Evolutionary conservation across 2,888 invertebrate genomes (phyloP).

Genomic region (Micoletzkya japonica): DNA sequence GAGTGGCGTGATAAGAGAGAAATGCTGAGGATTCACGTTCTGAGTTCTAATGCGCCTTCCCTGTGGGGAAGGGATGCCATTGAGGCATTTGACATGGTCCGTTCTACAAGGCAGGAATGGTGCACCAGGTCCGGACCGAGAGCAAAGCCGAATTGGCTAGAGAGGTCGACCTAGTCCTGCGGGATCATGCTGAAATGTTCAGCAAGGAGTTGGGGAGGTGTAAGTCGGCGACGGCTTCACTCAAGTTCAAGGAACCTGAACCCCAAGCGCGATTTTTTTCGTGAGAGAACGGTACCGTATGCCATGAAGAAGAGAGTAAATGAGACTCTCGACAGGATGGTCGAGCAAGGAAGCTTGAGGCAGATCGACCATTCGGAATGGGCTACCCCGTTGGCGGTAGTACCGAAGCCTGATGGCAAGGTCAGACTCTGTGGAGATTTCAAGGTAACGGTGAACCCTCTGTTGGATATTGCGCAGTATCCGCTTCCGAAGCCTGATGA

Average conservation of each 20-base stretch:
- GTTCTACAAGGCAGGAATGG: conserved; percentile 12
- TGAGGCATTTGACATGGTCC: conserved; percentile 13
- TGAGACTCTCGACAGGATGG: conserved; percentile 9
- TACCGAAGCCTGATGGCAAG: conserved; percentile 13
- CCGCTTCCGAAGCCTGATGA: conserved; percentile 33
- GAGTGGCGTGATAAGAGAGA: neutral
- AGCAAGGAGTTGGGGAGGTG: conserved; percentile 16
- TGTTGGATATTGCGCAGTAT: conserved; percentile 31
- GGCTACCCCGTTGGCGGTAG: conserved; percentile 13
- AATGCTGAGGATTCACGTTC: neutral
- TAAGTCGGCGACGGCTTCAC: conserved; percentile 10
- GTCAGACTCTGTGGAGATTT: conserved; percentile 20
- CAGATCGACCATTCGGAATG: conserved; percentile 14
- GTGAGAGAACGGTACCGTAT: conserved; percentile 7
- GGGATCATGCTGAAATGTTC: conserved; percentile 3
- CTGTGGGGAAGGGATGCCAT: conserved; percentile 28
- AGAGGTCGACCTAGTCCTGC: neutral
- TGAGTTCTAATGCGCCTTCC: neutral
- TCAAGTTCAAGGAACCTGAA: conserved; percentile 12
- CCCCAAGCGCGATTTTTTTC: neutral
- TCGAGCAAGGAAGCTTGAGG: conserved; percentile 3
- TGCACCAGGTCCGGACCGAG: neutral
- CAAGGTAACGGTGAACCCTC: conserved; percentile 32
- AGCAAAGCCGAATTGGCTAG: neutral
- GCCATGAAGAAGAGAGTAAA: conserved; percentile 7